phyloP scores from a whole-genome alignment of 2,113 vertebrate genomes.

The Brachyistius frenatus region DNA sequence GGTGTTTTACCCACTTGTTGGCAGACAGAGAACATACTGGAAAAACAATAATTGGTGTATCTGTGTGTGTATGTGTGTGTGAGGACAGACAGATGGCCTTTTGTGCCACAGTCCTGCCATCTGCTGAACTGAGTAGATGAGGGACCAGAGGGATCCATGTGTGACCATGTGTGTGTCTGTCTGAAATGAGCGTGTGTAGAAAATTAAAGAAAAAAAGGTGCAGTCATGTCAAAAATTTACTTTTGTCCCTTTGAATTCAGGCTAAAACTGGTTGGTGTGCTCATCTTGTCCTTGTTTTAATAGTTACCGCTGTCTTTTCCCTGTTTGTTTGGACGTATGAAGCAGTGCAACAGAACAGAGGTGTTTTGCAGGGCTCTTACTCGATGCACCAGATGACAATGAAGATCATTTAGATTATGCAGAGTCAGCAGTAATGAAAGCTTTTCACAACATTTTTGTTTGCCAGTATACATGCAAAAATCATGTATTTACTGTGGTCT shows the following conservation, averaged over 20 bases:
- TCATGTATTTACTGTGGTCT: background rate
- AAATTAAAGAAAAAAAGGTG: background rate
- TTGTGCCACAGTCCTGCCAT: slow-evolving; percentile 55
- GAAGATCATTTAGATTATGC: background rate
- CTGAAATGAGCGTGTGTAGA: slow-evolving; percentile 30
- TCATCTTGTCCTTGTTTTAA: background rate
- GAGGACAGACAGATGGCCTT: slow-evolving; percentile 61
- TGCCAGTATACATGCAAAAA: too few relatives aligned
- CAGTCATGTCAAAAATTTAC: background rate
- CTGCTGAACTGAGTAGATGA: slow-evolving; percentile 49
- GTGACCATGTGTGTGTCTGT: slow-evolving; percentile 30
- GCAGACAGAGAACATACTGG: slow-evolving; percentile 30
- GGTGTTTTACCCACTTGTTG: slow-evolving; percentile 43
- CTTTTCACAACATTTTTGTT: too few relatives aligned
- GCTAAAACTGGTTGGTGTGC: background rate
- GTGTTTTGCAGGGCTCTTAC: background rate
- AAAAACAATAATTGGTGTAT: slow-evolving; percentile 11
- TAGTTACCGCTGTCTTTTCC: background rate
- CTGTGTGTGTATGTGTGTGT: slow-evolving; percentile 9
- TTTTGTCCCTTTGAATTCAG: background rate
- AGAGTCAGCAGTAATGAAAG: too few relatives aligned
- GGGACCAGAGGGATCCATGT: slow-evolving; percentile 24
- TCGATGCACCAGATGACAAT: too few relatives aligned
- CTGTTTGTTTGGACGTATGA: background rate
- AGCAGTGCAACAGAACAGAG: background rate